Base-by-base conservation (phyloP, 2,797 vertebrate genomes). In the Limosa lapponica region DNA sequence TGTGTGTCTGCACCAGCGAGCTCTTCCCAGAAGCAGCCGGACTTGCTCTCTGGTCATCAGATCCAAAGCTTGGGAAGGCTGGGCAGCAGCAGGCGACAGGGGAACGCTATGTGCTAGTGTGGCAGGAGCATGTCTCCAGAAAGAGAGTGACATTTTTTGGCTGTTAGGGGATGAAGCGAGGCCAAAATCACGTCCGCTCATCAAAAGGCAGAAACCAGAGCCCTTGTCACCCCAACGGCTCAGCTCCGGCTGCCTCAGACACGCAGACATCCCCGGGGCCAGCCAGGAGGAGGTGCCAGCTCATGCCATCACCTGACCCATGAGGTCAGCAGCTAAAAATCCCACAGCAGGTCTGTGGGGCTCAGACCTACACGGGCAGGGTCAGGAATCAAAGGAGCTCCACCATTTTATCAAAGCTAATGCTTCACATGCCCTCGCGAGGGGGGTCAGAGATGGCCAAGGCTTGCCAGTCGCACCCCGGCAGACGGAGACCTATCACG, bases 141-240 rank as follows among this genome's bases (percentile, higher is more conserved):
- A 71, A 72, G 79, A 48, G 1, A 6, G 49, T 41, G 58, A 79
- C 39, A 41, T 67, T 91, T 83, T 78, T 59, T 46, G 39, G 78
- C 39, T 24, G 39, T 22, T 62, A 64, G 48, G 30, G 44, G 22
- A 37, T 25, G 28, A 92, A 92, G 27, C 0, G 16, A 88, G 70
- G 85, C 61, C 85, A 79, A 66, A 93, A 70, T 55, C 66, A 24
- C 0, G 8, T 44, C 41, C 2, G 2, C 64, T 93, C 61, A 79
- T 49, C 30, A 39, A 18, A 48, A 90, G 36, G 34, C 77, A 83
- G 75, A 95, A 94, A 87, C 55, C 77, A 89, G 84, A 95, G 66
- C 58, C 41, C 69, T 66, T 12, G 3, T 5, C 32, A n/a, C 8
- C 37, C 55, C 51, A 80, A 3, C 48, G 22, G 44, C 59, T 57